Evolutionary conservation across 2,113 vertebrate species (phyloP), one percentile per base, ranked within the genome.

Genomic region (Dryoscopus gambensis): DNA sequence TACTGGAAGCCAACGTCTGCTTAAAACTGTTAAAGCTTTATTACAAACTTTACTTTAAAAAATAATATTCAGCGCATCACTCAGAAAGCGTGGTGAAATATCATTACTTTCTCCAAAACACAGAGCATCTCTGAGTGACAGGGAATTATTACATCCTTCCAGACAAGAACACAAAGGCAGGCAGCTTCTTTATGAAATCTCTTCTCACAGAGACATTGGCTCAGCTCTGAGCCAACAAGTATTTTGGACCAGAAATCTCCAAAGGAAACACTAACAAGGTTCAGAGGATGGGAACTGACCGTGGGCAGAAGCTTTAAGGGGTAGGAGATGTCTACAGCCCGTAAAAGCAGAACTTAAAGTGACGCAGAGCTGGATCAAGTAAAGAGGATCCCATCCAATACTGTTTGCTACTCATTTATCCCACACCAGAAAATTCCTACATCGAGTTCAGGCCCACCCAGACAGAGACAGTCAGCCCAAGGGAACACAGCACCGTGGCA

Each of bases 401-500:
- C 6, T 12, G 5, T 22, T 69, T 42, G 8, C 22, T 83, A 11
- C 3, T 27, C 15, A 3, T 37, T 68, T 28, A 63, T 16, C 25
- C 50, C 35, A 44, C 46, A 44, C 8, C n/a, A 63, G 37, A 15
- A 85, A 14, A 37, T n/a, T 35, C 44, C 56, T 53, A 12, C 17
- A 21, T 2, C 23, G 28, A 11, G 5, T 21, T 70, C 23, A 62
- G 18, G 10, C 15, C 18, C 2, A 1, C 16, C 18, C 1, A 3
- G 28, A 27, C 14, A 35, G n/a, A 63, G 18, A 8, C 9, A 23
- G 53, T 4, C 7, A 23, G 4, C 7, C 47, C 52, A 31, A 33
- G 19, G 59, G 16, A 0, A 1, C 1, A 1, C 10, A 52, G 0
- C 19, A 4, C 12, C 24, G 1, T 0, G 3, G 11, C 33, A 31